A percentile compares a stretch with the other conserved stretches of the same genome.
These are phyloP conservation scores for Anoplophora glabripennis DNA, from an alignment of 1,140 invertebrate genomes.

Conservation along the genomic window DNA sequence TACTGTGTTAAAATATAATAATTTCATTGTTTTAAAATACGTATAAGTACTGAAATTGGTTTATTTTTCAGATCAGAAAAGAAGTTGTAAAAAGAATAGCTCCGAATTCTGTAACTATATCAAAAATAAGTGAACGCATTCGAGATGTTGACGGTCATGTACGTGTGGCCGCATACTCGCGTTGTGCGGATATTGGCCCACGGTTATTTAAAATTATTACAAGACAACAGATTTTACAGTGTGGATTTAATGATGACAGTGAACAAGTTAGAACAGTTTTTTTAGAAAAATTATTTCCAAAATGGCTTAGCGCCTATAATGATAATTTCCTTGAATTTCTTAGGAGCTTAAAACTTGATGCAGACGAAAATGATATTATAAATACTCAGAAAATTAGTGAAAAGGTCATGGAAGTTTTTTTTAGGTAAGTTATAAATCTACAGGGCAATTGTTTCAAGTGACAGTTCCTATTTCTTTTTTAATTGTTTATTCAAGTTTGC, in stretches of 20 bases:
- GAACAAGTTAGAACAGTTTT: constrained; percentile 53
- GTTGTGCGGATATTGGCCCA: constrained; percentile 67
- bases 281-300: constrained; percentile 54
- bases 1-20: too few species aligned
- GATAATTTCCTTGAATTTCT: constrained; percentile 61
- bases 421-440: constrained; percentile 44
- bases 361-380: constrained; percentile 49
- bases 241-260: constrained; percentile 65
- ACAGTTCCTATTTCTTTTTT: too few species aligned
- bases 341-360: constrained; percentile 62
- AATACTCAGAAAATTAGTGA: constrained; percentile 44
- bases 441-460: too few species aligned
- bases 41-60: too few species aligned
- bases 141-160: constrained; percentile 51
- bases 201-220: constrained; percentile 67
- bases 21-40: too few species aligned
- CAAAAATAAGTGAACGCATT: constrained; percentile 31
- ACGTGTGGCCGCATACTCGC: constrained; percentile 67
- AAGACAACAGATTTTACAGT: constrained; percentile 60
- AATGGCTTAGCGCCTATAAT: constrained; percentile 64
- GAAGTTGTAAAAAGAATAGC: constrained; percentile 48
- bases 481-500: constrained; percentile 5
- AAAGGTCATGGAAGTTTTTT: constrained; percentile 51
- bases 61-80: constrained; percentile 43
- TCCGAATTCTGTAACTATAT: constrained; percentile 46